A percentile compares a stretch with the other conserved stretches of the same genome.
phyloP scores from a whole-genome alignment of 2,888 invertebrate genomes.

The Dicranocentrus wangi region DNA sequence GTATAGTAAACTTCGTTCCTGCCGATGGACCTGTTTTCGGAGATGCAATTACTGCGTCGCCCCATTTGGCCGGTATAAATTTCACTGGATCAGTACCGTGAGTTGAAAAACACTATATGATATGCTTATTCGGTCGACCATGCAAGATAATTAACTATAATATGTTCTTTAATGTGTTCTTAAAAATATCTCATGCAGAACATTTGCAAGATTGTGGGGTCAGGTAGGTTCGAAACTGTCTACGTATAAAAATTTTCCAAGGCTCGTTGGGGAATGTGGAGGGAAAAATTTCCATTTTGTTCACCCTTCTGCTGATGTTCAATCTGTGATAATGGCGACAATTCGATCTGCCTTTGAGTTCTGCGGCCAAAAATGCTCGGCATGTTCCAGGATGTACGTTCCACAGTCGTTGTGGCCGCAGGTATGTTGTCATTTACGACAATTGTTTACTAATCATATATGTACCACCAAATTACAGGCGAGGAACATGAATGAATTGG shows the following conservation, averaged over 20 bases:
- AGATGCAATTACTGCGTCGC: constrained; percentile 88
- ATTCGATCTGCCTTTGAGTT: constrained; percentile 96
- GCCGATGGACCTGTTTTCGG: constrained; percentile 97
- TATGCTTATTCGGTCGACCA: background rate
- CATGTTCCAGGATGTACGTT: constrained; percentile 97
- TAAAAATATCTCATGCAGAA: constrained; percentile 77
- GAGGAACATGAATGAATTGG: too few species aligned
- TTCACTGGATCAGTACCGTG: constrained; percentile 98
- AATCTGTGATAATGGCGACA: constrained; percentile 87
- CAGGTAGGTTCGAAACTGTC: constrained; percentile 92
- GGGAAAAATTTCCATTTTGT: constrained; percentile 99
- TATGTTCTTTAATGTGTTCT: too few species aligned
- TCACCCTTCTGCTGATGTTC: constrained; percentile 90
- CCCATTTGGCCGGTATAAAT: constrained; percentile 93
- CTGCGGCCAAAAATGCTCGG: constrained; percentile 98
- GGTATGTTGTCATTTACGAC: constrained; percentile 74
- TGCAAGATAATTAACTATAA: background rate
- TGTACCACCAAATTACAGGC: too few species aligned
- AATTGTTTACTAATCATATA: background rate
- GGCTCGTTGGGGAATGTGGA: constrained; percentile 96
- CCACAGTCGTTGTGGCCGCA: constrained; percentile 90
- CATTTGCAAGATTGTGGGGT: constrained; percentile 93
- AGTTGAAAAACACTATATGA: constrained; percentile 73
- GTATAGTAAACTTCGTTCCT: constrained; percentile 97
- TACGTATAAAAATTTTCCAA: constrained; percentile 90